These are phyloP conservation scores for Polydrusus cervinus DNA, from an alignment of 2,888 invertebrate species.

Conservation along the genomic window DNA sequence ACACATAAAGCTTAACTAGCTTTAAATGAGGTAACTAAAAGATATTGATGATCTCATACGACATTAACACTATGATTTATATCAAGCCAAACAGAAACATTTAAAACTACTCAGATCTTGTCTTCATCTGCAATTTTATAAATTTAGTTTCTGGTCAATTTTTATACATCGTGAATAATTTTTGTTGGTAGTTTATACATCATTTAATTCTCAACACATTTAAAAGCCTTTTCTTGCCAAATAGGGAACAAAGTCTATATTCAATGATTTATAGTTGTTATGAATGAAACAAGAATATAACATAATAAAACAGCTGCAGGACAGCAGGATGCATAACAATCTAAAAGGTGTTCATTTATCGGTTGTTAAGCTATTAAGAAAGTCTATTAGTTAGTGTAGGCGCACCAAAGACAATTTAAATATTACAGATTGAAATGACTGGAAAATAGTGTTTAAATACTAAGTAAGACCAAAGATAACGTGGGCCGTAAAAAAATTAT, in stretches of 20 bases:
- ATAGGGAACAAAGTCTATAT: not conserved
- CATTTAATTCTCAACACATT: too few species aligned
- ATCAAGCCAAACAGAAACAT: too few species aligned
- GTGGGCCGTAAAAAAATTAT: conserved; percentile 36
- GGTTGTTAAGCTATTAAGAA: conserved; percentile 35
- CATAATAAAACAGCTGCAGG: conserved; percentile 11
- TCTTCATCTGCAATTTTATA: too few species aligned
- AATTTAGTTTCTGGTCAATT: too few species aligned
- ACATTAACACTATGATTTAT: too few species aligned
- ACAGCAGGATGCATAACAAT: conserved; percentile 24
- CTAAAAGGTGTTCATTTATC: conserved; percentile 37
- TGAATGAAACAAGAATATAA: conserved; percentile 18
- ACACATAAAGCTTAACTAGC: too few species aligned
- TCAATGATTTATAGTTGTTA: not conserved
- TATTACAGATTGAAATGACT: conserved; percentile 34
- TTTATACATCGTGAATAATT: too few species aligned
- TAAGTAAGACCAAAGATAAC: conserved; percentile 25
- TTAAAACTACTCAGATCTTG: too few species aligned
- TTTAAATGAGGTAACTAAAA: not conserved
- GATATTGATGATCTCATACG: too few species aligned
- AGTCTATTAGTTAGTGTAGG: conserved; percentile 24
- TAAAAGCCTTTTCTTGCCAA: not conserved
- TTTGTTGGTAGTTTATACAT: too few species aligned
- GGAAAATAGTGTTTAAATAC: conserved; percentile 43
- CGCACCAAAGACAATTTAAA: conserved; percentile 38